Evolutionary conservation across 2,888 invertebrate genomes (phyloP).

Genomic region (Zeuzera pyrina): DNA sequence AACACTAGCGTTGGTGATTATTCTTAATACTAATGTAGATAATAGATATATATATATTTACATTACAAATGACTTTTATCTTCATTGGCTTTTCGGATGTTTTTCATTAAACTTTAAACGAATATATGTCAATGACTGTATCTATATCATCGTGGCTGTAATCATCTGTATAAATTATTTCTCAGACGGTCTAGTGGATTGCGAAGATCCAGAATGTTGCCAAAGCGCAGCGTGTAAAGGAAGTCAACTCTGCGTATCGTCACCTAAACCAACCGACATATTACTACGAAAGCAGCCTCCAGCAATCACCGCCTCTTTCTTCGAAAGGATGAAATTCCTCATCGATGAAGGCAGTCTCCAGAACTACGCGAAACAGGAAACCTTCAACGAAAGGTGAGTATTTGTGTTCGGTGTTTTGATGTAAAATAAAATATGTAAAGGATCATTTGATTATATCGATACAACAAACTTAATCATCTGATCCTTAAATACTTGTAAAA

Average conservation of each 20-base stretch:
- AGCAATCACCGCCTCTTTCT: slow-evolving; percentile 97
- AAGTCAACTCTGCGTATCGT: slow-evolving; percentile 93
- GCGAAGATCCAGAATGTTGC: slow-evolving; percentile 99
- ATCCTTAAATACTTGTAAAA: slow-evolving; percentile 12
- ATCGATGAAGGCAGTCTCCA: slow-evolving; percentile 99
- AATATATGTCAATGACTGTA: too few relatives aligned
- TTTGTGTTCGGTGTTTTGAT: slow-evolving; percentile 47
- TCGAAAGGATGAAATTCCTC: slow-evolving; percentile 97
- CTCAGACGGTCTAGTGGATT: slow-evolving; percentile 96
- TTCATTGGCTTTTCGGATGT: too few relatives aligned
- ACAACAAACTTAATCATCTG: slow-evolving; percentile 18
- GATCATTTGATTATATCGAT: neutral
- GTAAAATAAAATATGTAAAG: slow-evolving; percentile 20
- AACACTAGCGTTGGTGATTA: too few relatives aligned
- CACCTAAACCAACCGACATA: slow-evolving; percentile 97
- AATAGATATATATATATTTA: too few relatives aligned
- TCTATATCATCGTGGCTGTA: too few relatives aligned
- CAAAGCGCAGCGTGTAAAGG: slow-evolving; percentile 84
- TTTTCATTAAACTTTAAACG: neutral
- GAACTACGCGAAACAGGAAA: slow-evolving; percentile 95
- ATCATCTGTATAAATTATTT: slow-evolving; percentile 9
- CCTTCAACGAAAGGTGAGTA: slow-evolving; percentile 97
- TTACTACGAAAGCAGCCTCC: slow-evolving; percentile 96
- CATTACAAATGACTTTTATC: too few relatives aligned
- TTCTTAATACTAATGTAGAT: too few relatives aligned